These are phyloP conservation scores for Drosophila tripunctata DNA, from an alignment of 2,888 invertebrate genomes.

Conservation along the genomic window DNA sequence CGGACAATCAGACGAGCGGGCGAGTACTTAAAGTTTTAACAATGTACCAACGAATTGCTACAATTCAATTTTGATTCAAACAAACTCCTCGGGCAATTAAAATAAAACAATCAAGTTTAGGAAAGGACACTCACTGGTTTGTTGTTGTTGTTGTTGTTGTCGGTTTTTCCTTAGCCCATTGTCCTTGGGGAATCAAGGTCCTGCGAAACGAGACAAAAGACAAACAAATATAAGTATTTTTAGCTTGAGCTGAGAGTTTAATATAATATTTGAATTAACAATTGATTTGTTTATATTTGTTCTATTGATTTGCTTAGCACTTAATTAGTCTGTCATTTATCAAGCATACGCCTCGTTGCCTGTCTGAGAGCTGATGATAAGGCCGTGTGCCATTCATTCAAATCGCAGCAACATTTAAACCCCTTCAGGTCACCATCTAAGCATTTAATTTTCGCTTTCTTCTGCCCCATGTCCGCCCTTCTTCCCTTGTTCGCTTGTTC, in stretches of 20 bases:
- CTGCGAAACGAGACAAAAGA: conserved; percentile 8
- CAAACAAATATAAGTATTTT: not conserved
- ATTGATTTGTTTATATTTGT: not conserved
- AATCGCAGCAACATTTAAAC: conserved; percentile 29
- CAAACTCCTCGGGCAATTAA: conserved; percentile 3
- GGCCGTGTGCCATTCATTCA: conserved; percentile 29
- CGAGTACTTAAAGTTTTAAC: conserved; percentile 2
- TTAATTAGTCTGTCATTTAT: conserved; percentile 20
- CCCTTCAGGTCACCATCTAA: conserved; percentile 28
- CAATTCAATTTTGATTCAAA: conserved; percentile 4
- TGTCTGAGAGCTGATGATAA: conserved; percentile 32
- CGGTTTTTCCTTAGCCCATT: not conserved
- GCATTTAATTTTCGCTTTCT: conserved; percentile 37
- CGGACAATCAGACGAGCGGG: too few relatives aligned
- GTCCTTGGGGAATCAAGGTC: not conserved
- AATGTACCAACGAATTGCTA: conserved; percentile 6
- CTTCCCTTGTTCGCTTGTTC: too few relatives aligned
- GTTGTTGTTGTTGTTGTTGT: too few relatives aligned
- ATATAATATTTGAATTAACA: not conserved
- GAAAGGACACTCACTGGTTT: conserved; percentile 2
- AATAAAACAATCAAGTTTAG: conserved; percentile 1
- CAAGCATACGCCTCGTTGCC: conserved; percentile 30
- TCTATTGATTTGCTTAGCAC: conserved; percentile 1
- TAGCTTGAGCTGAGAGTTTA: not conserved
- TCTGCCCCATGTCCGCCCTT: too few relatives aligned